Evolutionary conservation across 2,888 invertebrate genomes (phyloP).

Genomic region (Graphium colonna): DNA sequence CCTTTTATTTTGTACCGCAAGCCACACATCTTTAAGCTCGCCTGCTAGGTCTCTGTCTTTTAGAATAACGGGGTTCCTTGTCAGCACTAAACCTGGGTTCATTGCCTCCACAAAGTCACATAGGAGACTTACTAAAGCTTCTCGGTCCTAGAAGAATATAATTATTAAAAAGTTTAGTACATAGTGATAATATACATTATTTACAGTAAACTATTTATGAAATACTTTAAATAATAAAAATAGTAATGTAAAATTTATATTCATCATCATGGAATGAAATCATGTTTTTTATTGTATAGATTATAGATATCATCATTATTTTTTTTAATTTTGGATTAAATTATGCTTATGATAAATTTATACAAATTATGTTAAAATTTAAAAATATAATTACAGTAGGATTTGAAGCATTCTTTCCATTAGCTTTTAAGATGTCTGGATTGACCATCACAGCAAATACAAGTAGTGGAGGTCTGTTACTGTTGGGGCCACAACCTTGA

Average conservation of each 20-base stretch:
- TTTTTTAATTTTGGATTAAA: no score
- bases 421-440: conserved; percentile 84
- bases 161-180: no score
- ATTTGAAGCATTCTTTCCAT: conserved; percentile 84
- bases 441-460: conserved; percentile 88
- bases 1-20: conserved; percentile 82
- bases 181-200: no score
- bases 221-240: no score
- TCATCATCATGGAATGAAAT: no score
- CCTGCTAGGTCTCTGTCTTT: conserved; percentile 85
- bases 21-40: conserved; percentile 87
- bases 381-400: conserved; percentile 67
- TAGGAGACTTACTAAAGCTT: conserved; percentile 83
- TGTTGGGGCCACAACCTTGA: conserved; percentile 80
- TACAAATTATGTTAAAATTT: no score
- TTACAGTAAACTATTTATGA: no score
- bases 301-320: no score
- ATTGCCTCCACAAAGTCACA: conserved; percentile 87
- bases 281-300: no score
- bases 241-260: no score
- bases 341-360: no score
- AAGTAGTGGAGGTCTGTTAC: conserved; percentile 77
- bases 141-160: conserved; percentile 74
- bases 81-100: conserved; percentile 83
- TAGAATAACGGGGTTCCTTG: conserved; percentile 80